Base-by-base conservation (phyloP, 2,797 vertebrate genomes). In the Tapirus indicus region DNA sequence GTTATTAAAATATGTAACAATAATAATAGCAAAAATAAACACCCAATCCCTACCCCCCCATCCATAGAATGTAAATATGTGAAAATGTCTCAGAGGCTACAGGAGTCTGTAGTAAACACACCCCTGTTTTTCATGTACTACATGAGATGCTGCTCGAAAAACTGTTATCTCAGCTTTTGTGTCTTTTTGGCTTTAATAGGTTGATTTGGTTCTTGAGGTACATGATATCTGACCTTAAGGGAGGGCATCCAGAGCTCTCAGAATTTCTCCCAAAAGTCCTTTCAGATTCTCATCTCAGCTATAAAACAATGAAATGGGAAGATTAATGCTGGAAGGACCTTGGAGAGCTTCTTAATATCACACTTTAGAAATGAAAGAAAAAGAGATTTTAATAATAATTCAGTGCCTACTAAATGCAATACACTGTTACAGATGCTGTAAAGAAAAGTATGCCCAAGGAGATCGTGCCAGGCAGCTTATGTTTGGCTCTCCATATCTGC, bases 261-360 rank as follows among this genome's bases (percentile, higher is more conserved):
- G 25, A 95, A 79, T 89, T 94, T 82, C 84, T 86, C 52, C 25
- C 56, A 78, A 75, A 75, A 62, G 10, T 54, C 56, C 29, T 90
- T 93, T 85, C 16, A 92, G 41, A 79, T 85, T 92, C 41, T 88
- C 10, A 60, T 38, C 85, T 88, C 47, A 66, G 91, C 21, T 54
- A 44, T 72, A 60, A 94, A 96, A 79, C 56, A 71, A 66, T 41
- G 23, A 91, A 68, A 62, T 79, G n/a, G 35, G 3, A 86, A 74
- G 21, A 56, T 44, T 41, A 71, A 91, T 16, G 0, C 12, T 60
- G 16, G 66, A 91, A 75, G 6, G 58, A 74, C 6, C 10, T 95
- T 68, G 41, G 27, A 92, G 20, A 85, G 12, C 49, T 60, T 82
- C 35, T 84, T 91, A 90, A 32, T 69, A 32, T n/a, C 20, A 66